phyloP scores from a whole-genome alignment of 2,888 invertebrate genomes.

The Flexamia atlantica region DNA sequence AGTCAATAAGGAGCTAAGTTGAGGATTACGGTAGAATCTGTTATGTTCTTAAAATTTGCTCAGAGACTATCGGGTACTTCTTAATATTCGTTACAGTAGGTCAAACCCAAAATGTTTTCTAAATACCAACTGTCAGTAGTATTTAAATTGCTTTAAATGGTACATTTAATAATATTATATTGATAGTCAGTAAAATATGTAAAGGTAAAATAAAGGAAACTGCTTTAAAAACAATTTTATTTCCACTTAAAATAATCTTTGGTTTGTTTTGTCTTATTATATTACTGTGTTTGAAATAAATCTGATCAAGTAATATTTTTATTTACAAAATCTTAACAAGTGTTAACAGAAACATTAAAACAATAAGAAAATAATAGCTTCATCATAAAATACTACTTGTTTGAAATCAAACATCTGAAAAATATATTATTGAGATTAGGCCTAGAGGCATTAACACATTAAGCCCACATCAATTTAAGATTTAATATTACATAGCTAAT shows the following conservation, averaged over 20 bases:
- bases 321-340: neutral
- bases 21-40: too few relatives aligned
- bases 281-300: neutral
- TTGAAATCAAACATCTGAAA: neutral
- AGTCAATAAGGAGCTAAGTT: too few relatives aligned
- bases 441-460: neutral
- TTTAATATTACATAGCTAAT: too few relatives aligned
- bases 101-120: too few relatives aligned
- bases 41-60: too few relatives aligned
- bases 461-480: neutral
- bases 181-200: too few relatives aligned
- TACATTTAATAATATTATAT: too few relatives aligned
- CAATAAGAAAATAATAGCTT: too few relatives aligned
- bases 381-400: neutral
- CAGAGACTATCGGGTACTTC: too few relatives aligned
- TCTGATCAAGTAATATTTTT: neutral
- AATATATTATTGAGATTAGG: neutral
- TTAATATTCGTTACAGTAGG: too few relatives aligned
- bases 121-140: too few relatives aligned
- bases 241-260: conserved; percentile 9
- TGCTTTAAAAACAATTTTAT: neutral
- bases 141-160: too few relatives aligned
- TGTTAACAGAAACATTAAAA: neutral
- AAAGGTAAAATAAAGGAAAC: neutral
- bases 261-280: neutral